Base-by-base conservation (phyloP, 2,113 vertebrate genomes). In the Oryzias javanicus region DNA sequence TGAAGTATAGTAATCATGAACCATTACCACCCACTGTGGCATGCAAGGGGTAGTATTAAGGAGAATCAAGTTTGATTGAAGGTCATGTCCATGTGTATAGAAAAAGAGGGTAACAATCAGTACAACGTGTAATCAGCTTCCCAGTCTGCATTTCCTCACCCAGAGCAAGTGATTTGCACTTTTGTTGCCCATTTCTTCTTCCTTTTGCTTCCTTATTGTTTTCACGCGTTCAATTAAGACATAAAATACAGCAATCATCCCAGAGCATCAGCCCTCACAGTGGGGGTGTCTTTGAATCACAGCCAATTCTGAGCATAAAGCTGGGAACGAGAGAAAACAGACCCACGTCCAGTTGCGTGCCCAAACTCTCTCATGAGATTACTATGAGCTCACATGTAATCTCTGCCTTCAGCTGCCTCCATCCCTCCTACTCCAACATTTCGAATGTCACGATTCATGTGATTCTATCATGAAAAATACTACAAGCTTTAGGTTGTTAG, bases 61-160 rank as follows among this genome's bases (percentile, higher is more conserved):
- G 61, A 84, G 85, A 88, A 86, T 89, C 82, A 78, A 82, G 81
- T 80, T 88, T 90, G 89, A 91, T 91, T 92, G 90, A 90, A 91
- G 89, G 88, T 90, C 87, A 90, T 49, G 57, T 62, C 62, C 13
- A 19, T 77, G 67, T 74, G 74, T 72, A 77, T 83, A 79, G 86
- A 80, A 80, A 76, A 60, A 77, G 73, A 74, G 71, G 59, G 67
- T 72, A 82, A 88, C 80, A 89, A 91, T 89, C 86, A 89, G 82
- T 67, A 64, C 64, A 86, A 85, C 70, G 68, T 86, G 83, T 85
- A 90, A 89, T 91, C 87, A 89, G 80, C 82, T 73, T 85, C 83
- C 84, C 76, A 60, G 58, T 64, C 82, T 74, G 73, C 72, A 78
- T 82, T 70, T 81, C 71, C 74, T 85, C 71, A 59, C 72, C 55